Conservation (phyloP, 2,797 vertebrate genomes). For the Sebastes iracundus region DNA sequence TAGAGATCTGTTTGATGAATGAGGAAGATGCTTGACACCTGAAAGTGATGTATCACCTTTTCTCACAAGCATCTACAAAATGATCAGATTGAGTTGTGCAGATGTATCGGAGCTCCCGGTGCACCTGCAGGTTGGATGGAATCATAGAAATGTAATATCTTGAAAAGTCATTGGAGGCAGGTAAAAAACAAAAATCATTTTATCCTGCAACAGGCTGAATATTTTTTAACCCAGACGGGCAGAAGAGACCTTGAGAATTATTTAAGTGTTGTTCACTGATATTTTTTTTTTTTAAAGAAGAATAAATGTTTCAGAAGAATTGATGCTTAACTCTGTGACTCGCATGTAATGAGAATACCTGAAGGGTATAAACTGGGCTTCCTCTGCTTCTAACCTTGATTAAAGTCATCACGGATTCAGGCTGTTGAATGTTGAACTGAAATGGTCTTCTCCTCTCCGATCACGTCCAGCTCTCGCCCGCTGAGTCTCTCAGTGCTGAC, state of each 20-base stretch:
- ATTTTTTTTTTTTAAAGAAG: background rate
- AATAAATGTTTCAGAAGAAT: background rate
- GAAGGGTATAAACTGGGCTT: background rate
- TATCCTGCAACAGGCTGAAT: background rate
- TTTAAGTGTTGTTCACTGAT: background rate
- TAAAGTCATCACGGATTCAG: background rate
- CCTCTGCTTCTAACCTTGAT: background rate
- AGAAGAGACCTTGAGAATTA: background rate
- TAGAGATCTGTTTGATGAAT: background rate
- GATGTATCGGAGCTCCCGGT: too few relatives aligned
- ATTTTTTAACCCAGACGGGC: background rate
- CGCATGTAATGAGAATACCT: background rate
- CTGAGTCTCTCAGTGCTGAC: conserved; percentile 49
- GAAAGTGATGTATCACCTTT: background rate
- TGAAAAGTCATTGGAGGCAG: background rate
- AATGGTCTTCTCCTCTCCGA: conserved; percentile 5
- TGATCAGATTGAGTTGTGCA: too few relatives aligned
- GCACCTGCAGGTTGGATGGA: background rate
- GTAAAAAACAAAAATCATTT: background rate
- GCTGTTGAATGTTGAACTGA: background rate
- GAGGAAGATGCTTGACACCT: background rate
- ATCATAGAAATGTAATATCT: background rate
- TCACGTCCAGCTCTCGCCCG: background rate
- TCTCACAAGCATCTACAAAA: too few relatives aligned
- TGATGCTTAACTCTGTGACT: background rate